Evolutionary conservation across 2,888 invertebrate genomes (phyloP), one percentile per base, ranked within the genome.

Genomic region (Xylocampa areola): DNA sequence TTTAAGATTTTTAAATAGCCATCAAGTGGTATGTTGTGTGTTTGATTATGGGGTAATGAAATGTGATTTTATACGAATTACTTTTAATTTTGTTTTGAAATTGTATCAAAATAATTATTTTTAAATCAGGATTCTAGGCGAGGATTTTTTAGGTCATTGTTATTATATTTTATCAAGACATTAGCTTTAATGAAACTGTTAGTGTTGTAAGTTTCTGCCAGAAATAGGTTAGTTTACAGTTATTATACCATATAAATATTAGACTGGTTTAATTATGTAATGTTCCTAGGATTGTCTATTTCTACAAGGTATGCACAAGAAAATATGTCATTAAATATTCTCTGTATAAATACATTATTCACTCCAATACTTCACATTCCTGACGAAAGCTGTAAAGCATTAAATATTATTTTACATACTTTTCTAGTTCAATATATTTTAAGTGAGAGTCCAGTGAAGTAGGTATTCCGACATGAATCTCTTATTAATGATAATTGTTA

Each of bases 21-120:
- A 68, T 72, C 32, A 41, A 57, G 48, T 52, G 50, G 47, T 61
- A 43, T 52, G 75, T 60, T 53, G n/a, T 75, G 36, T 33, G 52
- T 53, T 44, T 45, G 59, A 49, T 40, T 51, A 40, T 39, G 52
- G 45, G 39, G 19, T 35, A 52, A 68, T 44, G 29, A 43, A 59
- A 73, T 68, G 72, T 73, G 76, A 73, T 73, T 76, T 76, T 68
- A 76, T 73, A 73, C 64, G 73, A 76, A 68, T 72, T 72, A 72
- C 43, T 75, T 8, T 59, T 53, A 25, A 30, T 27, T 21, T 30
- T 33, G 37, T 59, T 65, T 66, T 57, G 49, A 51, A 59, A 51
- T 55, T 40, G 41, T 66, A 52, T 51, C 33, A 43, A 47, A 54
- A 39, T 55, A 14, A 35, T 54, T 54, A 51, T 39, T 59, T 45